phyloP scores from a whole-genome alignment of 2,113 vertebrate genomes.

The Dissostichus mawsoni region DNA sequence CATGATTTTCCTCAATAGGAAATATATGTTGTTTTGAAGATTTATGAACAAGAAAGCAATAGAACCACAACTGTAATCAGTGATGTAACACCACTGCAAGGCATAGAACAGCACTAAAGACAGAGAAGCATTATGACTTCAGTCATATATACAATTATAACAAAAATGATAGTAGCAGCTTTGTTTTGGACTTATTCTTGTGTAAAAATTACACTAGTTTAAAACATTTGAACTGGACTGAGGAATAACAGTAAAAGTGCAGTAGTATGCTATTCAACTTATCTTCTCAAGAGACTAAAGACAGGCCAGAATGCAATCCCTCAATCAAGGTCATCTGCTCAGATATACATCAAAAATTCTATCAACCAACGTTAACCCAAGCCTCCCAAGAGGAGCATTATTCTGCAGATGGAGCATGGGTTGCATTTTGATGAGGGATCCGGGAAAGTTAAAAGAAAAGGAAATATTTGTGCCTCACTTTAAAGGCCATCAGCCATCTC shows the following conservation, averaged over 20 bases:
- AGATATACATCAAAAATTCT: conserved; percentile 5
- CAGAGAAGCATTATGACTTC: conserved; percentile 17
- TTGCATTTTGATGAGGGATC: conserved; percentile 31
- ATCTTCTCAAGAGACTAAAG: not conserved
- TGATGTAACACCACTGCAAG: conserved; percentile 5
- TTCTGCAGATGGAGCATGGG: conserved; percentile 4
- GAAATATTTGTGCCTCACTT: conserved; percentile 4
- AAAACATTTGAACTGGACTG: not conserved
- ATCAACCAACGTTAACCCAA: conserved; percentile 21
- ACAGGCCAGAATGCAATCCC: not conserved
- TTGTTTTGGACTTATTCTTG: not conserved
- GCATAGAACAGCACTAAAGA: not conserved
- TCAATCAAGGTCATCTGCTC: not conserved
- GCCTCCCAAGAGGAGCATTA: not conserved
- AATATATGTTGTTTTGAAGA: conserved; percentile 26
- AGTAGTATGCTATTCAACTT: not conserved
- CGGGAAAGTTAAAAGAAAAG: conserved; percentile 22
- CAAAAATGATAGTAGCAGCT: not conserved
- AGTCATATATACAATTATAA: not conserved
- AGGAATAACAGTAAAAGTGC: not conserved
- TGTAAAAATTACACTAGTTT: not conserved
- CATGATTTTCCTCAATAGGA: not conserved
- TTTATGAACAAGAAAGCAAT: conserved; percentile 17
- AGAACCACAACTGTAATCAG: conserved; percentile 4
- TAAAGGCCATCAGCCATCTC: conserved; percentile 48